Evolutionary conservation across 2,797 vertebrate genomes (phyloP), one percentile per base, ranked within the genome.

Genomic region (Mus minutoides): DNA sequence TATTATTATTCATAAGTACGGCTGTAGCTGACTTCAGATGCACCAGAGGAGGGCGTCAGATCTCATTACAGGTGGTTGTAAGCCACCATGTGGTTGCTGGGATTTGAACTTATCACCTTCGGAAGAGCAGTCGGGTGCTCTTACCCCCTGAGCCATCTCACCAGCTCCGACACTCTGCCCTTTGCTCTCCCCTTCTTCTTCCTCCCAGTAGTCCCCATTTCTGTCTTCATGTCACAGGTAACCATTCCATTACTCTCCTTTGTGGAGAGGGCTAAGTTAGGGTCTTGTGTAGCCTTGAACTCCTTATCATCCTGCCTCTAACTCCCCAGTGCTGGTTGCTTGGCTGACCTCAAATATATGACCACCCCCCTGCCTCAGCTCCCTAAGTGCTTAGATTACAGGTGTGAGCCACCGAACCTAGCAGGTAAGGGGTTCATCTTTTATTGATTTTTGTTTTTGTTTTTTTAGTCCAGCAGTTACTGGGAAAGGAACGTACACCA

Each of bases 161-260:
- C n/a, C n/a, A n/a, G n/a, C n/a, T n/a, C n/a, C n/a, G 58, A 11
- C n/a, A 8, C 31, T 3, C 2, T 14, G 56, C 6, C 62, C 2
- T 24, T 3, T 56, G 19, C 17, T n/a, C 19, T 49, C 22, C 56
- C 80, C 58, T 31, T 21, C 83, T 24, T 49, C 60, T 67, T 67
- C 60, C 40, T 62, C 82, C 82, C 40, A 46, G 5, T 7, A 34
- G 60, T 49, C 40, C n/a, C n/a, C 49, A 10, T 24, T 12, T 56
- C 67, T 88, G 22, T 29, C 11, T 54, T 19, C 46, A 40, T n/a
- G 31, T 52, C 62, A 10, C 64, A 26, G 3, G 46, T 10, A 8
- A 6, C 7, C 22, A 6, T 24, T 22, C 40, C 22, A 14, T n/a
- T 49, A 0, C 22, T 40, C 13, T 40, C 46, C 54, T 54, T 16